phyloP scores from a whole-genome alignment of 2,113 vertebrate genomes.

The Nothocercus nigrocapillus region DNA sequence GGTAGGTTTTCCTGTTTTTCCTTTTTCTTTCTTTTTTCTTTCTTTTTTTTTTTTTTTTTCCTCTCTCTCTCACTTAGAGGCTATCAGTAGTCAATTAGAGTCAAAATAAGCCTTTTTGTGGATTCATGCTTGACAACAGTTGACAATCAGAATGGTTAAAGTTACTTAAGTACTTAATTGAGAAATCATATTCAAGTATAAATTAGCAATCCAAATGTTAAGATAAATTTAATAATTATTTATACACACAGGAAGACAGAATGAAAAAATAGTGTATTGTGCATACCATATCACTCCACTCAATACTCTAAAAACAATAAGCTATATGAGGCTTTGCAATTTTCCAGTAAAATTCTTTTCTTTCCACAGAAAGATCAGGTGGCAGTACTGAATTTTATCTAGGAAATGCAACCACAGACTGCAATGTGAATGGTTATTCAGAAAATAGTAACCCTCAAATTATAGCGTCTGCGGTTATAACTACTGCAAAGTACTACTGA shows the following conservation, averaged over 20 bases:
- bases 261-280: not conserved
- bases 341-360: conserved; percentile 55
- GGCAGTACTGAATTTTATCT: conserved; percentile 63
- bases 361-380: conserved; percentile 67
- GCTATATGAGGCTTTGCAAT: not conserved
- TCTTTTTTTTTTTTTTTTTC: no score
- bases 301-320: conserved; percentile 5
- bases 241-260: not conserved
- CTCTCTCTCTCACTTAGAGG: not conserved
- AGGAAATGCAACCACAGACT: conserved; percentile 71
- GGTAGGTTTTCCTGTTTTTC: not conserved
- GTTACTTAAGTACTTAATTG: not conserved
- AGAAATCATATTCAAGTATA: not conserved
- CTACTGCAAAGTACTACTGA: conserved; percentile 40
- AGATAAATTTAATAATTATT: not conserved
- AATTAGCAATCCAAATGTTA: not conserved
- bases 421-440: conserved; percentile 55
- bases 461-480: conserved; percentile 69
- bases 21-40: no score
- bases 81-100: not conserved
- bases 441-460: conserved; percentile 71
- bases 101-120: not conserved
- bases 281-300: not conserved
- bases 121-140: not conserved
- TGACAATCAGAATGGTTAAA: not conserved